Percentiles rank a stretch among this genome's conserved stretches.
Conservation (phyloP, 1,140 invertebrate genomes). For the Amyelois transitella region DNA sequence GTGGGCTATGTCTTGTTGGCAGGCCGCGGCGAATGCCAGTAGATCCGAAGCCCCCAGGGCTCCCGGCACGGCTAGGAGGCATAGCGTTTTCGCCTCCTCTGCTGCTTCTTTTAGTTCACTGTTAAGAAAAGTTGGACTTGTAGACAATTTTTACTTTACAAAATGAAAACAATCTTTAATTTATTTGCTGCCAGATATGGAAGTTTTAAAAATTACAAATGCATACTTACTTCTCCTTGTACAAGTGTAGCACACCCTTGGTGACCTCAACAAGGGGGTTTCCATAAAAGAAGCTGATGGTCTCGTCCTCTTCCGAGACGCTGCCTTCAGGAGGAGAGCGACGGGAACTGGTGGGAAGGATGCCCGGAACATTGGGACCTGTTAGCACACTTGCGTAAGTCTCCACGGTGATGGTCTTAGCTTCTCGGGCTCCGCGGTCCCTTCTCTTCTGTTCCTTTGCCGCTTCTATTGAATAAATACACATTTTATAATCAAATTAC, state of each 20-base stretch:
- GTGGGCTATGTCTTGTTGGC: conserved; percentile 90
- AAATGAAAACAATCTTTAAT: background rate
- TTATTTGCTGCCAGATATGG: background rate
- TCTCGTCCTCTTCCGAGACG: conserved; percentile 65
- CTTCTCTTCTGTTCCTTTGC: conserved; percentile 58
- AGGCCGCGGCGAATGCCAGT: conserved; percentile 95
- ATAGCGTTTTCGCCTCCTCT: conserved; percentile 83
- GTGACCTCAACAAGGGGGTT: conserved; percentile 95
- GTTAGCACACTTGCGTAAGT: conserved; percentile 65
- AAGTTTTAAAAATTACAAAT: background rate
- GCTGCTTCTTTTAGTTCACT: conserved; percentile 76
- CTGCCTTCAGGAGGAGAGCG: conserved; percentile 33
- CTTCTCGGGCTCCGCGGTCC: conserved; percentile 60
- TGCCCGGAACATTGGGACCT: conserved; percentile 46
- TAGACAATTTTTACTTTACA: background rate
- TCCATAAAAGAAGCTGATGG: conserved; percentile 93
- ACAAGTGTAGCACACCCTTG: conserved; percentile 92
- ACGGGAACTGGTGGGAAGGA: conserved; percentile 61
- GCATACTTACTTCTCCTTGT: conserved; percentile 90
- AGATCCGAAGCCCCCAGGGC: conserved; percentile 95
- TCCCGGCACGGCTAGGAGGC: conserved; percentile 94
- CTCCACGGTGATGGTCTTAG: conserved; percentile 70
- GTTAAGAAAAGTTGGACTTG: background rate
- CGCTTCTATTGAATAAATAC: conserved; percentile 32
- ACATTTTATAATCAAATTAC: background rate